phyloP scores from a whole-genome alignment of 2,113 vertebrate species.

The Camelus dromedarius region DNA sequence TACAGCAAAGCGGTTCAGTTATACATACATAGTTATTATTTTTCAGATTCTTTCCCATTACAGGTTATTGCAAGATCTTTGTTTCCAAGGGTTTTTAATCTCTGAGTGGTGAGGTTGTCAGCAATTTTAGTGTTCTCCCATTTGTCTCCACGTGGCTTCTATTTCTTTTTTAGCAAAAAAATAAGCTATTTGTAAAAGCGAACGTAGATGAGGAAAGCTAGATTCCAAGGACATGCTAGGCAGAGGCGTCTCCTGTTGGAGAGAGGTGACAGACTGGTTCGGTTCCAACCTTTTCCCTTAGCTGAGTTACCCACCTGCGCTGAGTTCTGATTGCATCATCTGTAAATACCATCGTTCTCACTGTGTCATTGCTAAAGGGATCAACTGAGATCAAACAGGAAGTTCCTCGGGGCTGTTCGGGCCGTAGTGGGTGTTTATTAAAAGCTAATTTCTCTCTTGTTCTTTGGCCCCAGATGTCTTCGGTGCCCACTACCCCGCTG shows the following conservation, averaged over 20 bases:
- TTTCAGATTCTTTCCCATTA: too few relatives aligned
- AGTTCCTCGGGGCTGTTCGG: accelerated
- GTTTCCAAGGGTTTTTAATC: not conserved
- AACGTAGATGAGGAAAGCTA: not conserved
- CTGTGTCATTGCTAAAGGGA: too few relatives aligned
- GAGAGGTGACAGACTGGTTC: not conserved
- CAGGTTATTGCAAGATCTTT: too few relatives aligned
- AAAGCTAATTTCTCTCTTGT: not conserved
- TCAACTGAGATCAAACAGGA: not conserved
- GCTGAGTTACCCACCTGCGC: not conserved
- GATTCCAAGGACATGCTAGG: not conserved
- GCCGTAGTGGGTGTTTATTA: not conserved
- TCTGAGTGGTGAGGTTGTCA: not conserved
- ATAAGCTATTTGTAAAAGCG: not conserved
- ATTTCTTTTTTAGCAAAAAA: not conserved
- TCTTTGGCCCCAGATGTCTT: not conserved
- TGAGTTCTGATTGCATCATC: not conserved
- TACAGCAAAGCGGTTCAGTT: too few relatives aligned
- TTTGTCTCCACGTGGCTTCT: not conserved
- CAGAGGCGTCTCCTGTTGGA: not conserved
- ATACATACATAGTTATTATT: too few relatives aligned
- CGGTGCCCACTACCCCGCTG: accelerated
- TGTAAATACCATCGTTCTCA: not conserved
- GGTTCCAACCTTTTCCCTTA: not conserved
- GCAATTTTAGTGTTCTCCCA: not conserved